Percentiles rank a stretch among this genome's conserved stretches.
phyloP scores from a whole-genome alignment of 1,140 invertebrate genomes.

The Manduca sexta region DNA sequence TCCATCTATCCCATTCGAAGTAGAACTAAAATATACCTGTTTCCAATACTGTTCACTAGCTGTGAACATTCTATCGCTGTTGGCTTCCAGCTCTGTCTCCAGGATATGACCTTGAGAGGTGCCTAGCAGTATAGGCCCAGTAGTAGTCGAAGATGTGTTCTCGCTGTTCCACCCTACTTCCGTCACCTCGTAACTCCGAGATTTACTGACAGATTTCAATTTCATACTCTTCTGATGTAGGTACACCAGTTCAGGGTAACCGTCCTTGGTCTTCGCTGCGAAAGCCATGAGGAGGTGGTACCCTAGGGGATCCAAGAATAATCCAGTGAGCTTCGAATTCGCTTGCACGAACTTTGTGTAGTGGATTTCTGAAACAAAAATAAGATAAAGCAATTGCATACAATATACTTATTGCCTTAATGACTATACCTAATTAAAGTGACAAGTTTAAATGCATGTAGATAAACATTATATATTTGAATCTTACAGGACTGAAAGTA shows the following conservation, averaged over 20 bases:
- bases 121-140: conserved; percentile 89
- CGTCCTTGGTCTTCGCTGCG: conserved; percentile 76
- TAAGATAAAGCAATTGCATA: not conserved
- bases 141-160: conserved; percentile 80
- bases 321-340: conserved; percentile 78
- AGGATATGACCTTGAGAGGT: conserved; percentile 94
- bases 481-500: too few relatives aligned
- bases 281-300: conserved; percentile 88
- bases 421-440: too few relatives aligned
- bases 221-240: conserved; percentile 76
- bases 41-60: conserved; percentile 89
- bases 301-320: conserved; percentile 92
- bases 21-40: conserved; percentile 86
- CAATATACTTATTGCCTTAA: too few relatives aligned
- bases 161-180: conserved; percentile 92
- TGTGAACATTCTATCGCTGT: conserved; percentile 87
- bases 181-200: conserved; percentile 90
- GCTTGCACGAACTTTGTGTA: conserved; percentile 75
- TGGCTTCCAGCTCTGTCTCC: conserved; percentile 88
- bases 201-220: conserved; percentile 74
- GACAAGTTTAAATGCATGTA: too few relatives aligned
- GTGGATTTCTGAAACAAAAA: conserved; percentile 42
- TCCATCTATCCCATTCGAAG: too few relatives aligned
- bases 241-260: conserved; percentile 85
- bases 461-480: too few relatives aligned